A percentile compares a stretch with the other conserved stretches of the same genome.
Conservation (phyloP, 2,888 invertebrate species). For the Cryptus viduatorius region DNA sequence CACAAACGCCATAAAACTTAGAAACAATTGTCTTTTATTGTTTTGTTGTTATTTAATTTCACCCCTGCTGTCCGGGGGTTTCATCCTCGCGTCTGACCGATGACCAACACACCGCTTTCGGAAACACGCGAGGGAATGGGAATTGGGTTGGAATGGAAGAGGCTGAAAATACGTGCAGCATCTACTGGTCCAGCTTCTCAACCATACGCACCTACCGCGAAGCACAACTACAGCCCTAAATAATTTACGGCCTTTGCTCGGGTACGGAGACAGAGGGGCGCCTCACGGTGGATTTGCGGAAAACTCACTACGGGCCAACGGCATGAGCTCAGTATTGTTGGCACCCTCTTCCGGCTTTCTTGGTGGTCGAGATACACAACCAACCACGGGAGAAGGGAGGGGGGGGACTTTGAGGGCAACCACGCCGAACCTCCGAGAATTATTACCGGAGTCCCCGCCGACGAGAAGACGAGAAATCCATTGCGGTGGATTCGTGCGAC, state of each 20-base stretch:
- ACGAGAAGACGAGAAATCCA: constrained; percentile 2
- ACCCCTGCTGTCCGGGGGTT: constrained; percentile 70
- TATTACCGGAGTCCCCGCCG: constrained; percentile 27
- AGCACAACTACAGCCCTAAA: constrained; percentile 78
- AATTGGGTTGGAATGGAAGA: constrained; percentile 27
- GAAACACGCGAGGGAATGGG: constrained; percentile 59
- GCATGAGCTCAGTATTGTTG: constrained; percentile 43
- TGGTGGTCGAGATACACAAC: constrained; percentile 38
- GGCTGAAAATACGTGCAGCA: constrained; percentile 19
- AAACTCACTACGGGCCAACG: constrained; percentile 58
- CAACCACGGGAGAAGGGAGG: not conserved
- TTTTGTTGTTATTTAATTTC: constrained; percentile 85
- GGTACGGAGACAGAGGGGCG: not conserved
- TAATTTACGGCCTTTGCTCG: constrained; percentile 80
- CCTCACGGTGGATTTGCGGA: constrained; percentile 73
- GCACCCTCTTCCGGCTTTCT: constrained; percentile 60
- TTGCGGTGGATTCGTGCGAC: constrained; percentile 10
- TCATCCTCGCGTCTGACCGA: constrained; percentile 50
- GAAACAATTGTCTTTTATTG: constrained; percentile 85
- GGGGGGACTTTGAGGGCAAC: not conserved
- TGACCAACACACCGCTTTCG: constrained; percentile 33
- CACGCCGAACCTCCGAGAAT: constrained; percentile 44
- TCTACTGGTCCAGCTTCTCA: constrained; percentile 66
- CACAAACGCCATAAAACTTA: constrained; percentile 83
- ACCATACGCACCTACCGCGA: constrained; percentile 71